Conservation (phyloP, 2,797 vertebrate species). For the Apodemus agrarius region DNA sequence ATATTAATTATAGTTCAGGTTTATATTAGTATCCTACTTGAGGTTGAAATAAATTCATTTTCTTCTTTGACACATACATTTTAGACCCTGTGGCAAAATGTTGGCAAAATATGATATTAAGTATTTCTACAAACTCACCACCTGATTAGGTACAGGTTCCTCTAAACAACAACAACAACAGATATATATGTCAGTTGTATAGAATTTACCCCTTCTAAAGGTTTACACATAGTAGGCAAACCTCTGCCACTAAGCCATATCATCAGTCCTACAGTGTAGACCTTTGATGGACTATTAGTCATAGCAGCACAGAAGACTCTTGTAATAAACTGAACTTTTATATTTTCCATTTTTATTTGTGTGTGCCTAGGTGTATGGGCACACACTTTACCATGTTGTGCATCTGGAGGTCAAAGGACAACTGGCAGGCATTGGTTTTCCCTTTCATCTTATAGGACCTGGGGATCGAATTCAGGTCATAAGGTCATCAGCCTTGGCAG, state of each 20-base stretch:
- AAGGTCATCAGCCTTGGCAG: not conserved
- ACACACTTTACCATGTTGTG: not conserved
- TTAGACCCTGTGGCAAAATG: not conserved
- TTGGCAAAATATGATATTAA: not conserved
- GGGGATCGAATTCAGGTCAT: not conserved
- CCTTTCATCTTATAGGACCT: not conserved
- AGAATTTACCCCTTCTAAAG: not conserved
- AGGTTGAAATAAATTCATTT: slow-evolving; percentile 43
- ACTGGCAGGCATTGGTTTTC: not conserved
- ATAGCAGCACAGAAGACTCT: not conserved
- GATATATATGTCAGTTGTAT: not conserved
- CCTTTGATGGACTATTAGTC: not conserved
- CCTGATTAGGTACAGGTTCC: not conserved
- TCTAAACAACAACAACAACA: not conserved
- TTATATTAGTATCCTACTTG: slow-evolving; percentile 33
- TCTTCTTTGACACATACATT: slow-evolving; percentile 3
- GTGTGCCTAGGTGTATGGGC: not conserved
- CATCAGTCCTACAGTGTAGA: not conserved
- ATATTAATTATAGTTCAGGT: slow-evolving; percentile 35
- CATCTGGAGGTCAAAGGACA: not conserved
- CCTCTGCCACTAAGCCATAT: not conserved
- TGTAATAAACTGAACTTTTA: not conserved
- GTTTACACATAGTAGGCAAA: not conserved
- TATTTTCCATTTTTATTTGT: not conserved
- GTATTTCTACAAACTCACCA: not conserved